Evolutionary conservation across 64 coral and sea anemone genomes (phyloP).

Genomic region (Dendrophyllia cribrosa): DNA sequence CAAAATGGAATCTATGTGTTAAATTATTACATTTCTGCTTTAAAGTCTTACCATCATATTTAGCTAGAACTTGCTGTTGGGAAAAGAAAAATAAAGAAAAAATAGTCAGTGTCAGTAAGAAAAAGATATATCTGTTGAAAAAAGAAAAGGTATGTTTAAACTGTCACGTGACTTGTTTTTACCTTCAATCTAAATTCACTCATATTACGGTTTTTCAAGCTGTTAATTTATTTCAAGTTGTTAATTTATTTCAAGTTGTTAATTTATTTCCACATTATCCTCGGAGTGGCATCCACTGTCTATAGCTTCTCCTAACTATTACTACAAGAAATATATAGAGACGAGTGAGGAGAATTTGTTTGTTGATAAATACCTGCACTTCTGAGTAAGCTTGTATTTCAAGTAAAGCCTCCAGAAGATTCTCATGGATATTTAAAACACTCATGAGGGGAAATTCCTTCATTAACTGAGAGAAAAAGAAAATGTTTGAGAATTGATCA

Average conservation of each 20-base stretch:
- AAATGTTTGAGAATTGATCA: neutral
- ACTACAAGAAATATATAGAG: no score
- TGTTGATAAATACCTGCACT: slow-evolving; percentile 76
- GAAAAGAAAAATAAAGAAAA: slow-evolving; percentile 21
- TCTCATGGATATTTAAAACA: slow-evolving; percentile 97
- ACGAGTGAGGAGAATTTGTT: no score
- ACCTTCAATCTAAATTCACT: no score
- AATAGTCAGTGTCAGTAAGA: neutral
- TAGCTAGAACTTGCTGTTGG: slow-evolving; percentile 93
- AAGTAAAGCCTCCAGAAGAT: slow-evolving; percentile 92
- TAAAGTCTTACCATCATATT: slow-evolving; percentile 92
- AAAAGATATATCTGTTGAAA: neutral
- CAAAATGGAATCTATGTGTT: no score
- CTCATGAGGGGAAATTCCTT: slow-evolving; percentile 99
- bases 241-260: no score
- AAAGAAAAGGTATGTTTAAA: no score
- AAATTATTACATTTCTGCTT: neutral
- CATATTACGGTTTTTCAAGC: no score
- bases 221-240: no score
- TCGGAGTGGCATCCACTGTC: no score
- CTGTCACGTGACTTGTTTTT: no score
- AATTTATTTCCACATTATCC: no score
- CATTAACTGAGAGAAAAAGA: slow-evolving; percentile 87
- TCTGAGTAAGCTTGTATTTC: slow-evolving; percentile 97
- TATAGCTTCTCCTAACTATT: no score